Base-by-base conservation (phyloP, 2,113 vertebrate genomes). In the Corythoichthys haematopterus region DNA sequence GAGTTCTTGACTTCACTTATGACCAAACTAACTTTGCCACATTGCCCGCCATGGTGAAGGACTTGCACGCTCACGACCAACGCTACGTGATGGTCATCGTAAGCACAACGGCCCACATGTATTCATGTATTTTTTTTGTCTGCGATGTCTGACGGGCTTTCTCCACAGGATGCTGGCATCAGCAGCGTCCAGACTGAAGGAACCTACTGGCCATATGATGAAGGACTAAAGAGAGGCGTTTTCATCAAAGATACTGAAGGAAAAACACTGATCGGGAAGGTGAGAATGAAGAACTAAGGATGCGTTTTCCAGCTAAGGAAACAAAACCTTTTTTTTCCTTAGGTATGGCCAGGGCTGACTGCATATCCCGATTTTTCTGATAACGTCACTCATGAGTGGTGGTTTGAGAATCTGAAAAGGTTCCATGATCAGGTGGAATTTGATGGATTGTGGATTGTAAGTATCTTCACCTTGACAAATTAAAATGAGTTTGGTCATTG, bases 271-370 rank as follows among this genome's bases (percentile, higher is more conserved):
- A 93, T 95, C 1, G 95, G 95, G 66, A 88, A 92, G 94, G 95
- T 96, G 79, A 66, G 77, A 38, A 63, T 45, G 28, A 37, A 28
- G 20, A 28, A 28, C 1, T 33, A 14, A 20, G 6, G 12, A 45
- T 52, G 14, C 14, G 11, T 52, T 3, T 33, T 16, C 14, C 5
- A n/a, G 28, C 1, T 33, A 11, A 36, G 2, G 20, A 50, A 40
- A 10, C 8, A 14, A 16, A 12, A 0, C 9, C 0, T 0, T 63
- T 1, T 16, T 33, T 61, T 47, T 40, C 1, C 65, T 0, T 76
- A 96, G 95, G 93, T 96, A 63, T 96, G 95, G 95, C 95, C 95
- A 0, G 95, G 95, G 46, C 85, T 88, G 40, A 96, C 94, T 0
- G 93, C 93, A 0, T 95, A 91, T 0, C 92, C 94, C 2, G 94